A percentile compares a stretch with the other conserved stretches of the same genome.
Conservation (phyloP, 2,113 vertebrate species). For the Campylorhamphus procurvoides region DNA sequence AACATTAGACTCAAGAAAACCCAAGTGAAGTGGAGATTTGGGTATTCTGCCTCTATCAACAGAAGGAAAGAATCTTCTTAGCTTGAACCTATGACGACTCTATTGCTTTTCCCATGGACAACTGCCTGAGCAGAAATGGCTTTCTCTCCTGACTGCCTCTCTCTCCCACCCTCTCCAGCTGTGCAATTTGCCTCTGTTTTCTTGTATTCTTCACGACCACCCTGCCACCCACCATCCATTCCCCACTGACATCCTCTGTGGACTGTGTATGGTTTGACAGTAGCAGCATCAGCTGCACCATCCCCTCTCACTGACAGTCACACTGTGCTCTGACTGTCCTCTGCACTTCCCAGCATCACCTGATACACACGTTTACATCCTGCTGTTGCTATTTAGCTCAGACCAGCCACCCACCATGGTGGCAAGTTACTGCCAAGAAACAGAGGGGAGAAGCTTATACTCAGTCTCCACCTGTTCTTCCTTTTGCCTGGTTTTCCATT, state of each 20-base stretch:
- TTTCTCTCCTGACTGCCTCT: neutral
- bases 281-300: fast-evolving
- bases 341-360: neutral
- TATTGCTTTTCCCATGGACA: neutral
- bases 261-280: neutral
- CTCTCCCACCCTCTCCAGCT: neutral
- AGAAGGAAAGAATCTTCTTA: neutral
- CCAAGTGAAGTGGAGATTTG: neutral
- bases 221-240: fast-evolving
- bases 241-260: neutral
- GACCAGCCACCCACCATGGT: neutral
- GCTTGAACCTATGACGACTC: neutral
- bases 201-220: neutral
- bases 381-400: neutral
- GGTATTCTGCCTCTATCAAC: neutral
- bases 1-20: neutral
- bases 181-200: neutral
- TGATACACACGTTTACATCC: neutral
- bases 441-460: neutral
- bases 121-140: neutral
- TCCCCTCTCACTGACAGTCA: neutral
- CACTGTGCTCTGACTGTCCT: neutral
- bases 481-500: neutral
- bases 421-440: neutral
- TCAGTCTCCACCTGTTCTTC: neutral